Percentiles rank a stretch among this genome's conserved stretches.
These are phyloP conservation scores for Rhodinocichla rosea DNA, from an alignment of 2,113 vertebrate species.

Conservation along the genomic window DNA sequence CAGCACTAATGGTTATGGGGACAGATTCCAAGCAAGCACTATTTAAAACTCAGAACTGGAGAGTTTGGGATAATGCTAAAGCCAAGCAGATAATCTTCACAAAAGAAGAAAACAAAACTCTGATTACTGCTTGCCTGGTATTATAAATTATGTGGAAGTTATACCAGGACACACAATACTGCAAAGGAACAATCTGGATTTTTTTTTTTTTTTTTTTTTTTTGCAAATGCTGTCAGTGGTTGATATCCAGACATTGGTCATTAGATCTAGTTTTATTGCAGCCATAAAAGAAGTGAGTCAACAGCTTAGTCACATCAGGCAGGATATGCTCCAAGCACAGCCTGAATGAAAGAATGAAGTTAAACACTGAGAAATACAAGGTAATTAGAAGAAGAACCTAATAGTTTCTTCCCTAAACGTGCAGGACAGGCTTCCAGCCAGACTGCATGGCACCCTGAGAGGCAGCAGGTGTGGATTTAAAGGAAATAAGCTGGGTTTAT, in stretches of 20 bases:
- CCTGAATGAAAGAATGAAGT: constrained; percentile 25
- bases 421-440: background rate
- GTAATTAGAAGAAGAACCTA: background rate
- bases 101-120: background rate
- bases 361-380: constrained; percentile 29
- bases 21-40: background rate
- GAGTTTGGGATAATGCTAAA: background rate
- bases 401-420: background rate
- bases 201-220: background rate
- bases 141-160: background rate
- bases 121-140: background rate
- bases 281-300: constrained; percentile 65
- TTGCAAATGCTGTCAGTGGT: constrained; percentile 16
- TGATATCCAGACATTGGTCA: constrained; percentile 32
- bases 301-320: constrained; percentile 61
- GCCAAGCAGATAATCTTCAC: background rate
- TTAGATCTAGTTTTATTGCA: constrained; percentile 30
- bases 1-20: background rate
- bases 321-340: constrained; percentile 27
- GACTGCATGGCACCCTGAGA: fast-evolving
- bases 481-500: background rate
- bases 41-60: background rate
- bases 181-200: background rate
- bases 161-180: constrained; percentile 3
- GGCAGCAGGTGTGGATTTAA: background rate